A percentile compares a stretch with the other conserved stretches of the same genome.
phyloP scores from a whole-genome alignment of 2,888 invertebrate species.

The Empis livida region DNA sequence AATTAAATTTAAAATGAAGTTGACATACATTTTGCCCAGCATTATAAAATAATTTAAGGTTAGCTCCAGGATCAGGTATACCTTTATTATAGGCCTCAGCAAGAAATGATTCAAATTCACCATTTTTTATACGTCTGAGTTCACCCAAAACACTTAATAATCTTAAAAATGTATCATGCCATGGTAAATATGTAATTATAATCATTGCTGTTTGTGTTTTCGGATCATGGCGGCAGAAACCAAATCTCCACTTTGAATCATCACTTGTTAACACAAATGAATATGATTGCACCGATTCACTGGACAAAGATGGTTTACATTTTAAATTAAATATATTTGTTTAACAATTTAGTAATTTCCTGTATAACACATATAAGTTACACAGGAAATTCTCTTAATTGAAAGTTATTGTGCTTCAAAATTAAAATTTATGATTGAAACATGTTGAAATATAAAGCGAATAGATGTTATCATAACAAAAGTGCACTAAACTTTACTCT shows the following conservation, averaged over 20 bases:
- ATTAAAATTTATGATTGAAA: background rate
- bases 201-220: constrained; percentile 75
- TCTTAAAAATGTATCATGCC: constrained; percentile 84
- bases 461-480: no score
- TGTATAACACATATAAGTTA: no score
- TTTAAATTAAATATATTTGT: no score
- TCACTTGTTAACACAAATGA: constrained; percentile 93
- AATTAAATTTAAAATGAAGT: background rate
- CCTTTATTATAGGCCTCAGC: constrained; percentile 52
- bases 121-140: constrained; percentile 23
- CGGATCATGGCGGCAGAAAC: constrained; percentile 92
- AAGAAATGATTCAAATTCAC: constrained; percentile 41
- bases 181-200: constrained; percentile 79
- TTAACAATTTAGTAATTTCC: no score
- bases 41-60: constrained; percentile 47
- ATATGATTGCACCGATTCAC: constrained; percentile 80
- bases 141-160: constrained; percentile 29
- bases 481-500: no score
- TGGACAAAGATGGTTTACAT: constrained; percentile 23
- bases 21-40: constrained; percentile 42
- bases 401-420: background rate
- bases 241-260: constrained; percentile 94
- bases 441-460: no score
- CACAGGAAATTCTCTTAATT: no score
- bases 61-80: constrained; percentile 55